These are phyloP conservation scores for Poecilia picta DNA, from an alignment of 2,797 vertebrate species.

Conservation along the genomic window DNA sequence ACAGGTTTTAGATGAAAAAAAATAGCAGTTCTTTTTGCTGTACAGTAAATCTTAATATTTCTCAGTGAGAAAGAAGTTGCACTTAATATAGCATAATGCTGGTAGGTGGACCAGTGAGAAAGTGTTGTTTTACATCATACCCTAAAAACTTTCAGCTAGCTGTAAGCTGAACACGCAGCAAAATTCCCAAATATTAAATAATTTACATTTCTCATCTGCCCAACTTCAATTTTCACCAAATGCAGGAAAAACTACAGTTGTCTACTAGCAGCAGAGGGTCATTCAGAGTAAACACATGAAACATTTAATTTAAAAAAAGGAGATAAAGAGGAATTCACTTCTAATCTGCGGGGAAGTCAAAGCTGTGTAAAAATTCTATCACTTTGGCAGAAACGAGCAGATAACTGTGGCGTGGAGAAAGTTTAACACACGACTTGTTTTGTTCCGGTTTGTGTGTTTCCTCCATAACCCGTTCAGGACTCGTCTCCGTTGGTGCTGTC, in stretches of 20 bases:
- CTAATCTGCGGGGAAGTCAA: not conserved
- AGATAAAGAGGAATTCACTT: too few relatives aligned
- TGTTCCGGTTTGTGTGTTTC: not conserved
- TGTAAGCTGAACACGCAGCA: too few relatives aligned
- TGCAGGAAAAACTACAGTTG: too few relatives aligned
- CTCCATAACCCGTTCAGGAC: slow-evolving; percentile 70
- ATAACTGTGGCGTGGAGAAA: slow-evolving; percentile 22
- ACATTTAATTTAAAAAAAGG: not conserved
- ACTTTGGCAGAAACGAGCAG: slow-evolving; percentile 36
- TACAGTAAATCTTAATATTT: not conserved
- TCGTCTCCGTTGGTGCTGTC: slow-evolving; percentile 88
- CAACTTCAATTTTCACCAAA: slow-evolving; percentile 1
- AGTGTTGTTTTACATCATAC: not conserved
- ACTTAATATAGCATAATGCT: not conserved
- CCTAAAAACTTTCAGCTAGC: not conserved
- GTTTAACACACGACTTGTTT: slow-evolving; percentile 29
- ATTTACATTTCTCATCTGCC: not conserved
- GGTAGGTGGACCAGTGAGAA: not conserved
- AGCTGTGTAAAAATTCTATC: slow-evolving; percentile 38
- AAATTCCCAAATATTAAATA: slow-evolving; percentile 1
- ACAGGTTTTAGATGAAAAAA: not conserved
- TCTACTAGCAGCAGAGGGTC: not conserved
- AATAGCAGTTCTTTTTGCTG: not conserved
- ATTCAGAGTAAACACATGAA: not conserved
- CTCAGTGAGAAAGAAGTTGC: not conserved